Evolutionary conservation across 2,888 invertebrate species (phyloP).

Genomic region (Tipula helvola): DNA sequence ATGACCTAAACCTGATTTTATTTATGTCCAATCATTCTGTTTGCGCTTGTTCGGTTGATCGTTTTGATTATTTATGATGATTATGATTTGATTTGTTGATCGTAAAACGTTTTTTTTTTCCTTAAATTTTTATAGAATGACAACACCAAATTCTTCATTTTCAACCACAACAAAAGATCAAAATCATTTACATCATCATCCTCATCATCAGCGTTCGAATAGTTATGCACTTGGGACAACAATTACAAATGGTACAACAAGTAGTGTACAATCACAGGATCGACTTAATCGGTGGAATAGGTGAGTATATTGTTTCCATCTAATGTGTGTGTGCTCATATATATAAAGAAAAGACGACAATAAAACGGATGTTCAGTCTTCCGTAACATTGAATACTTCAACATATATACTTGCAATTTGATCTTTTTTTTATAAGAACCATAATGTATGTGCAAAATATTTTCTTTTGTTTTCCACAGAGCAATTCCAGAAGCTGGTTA

Average conservation of each 20-base stretch:
- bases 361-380: background rate
- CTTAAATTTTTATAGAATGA: background rate
- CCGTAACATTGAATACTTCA: background rate
- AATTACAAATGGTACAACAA: background rate
- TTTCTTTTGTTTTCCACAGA: conserved; percentile 13
- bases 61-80: background rate
- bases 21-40: background rate
- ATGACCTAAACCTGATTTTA: background rate
- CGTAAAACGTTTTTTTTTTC: background rate
- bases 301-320: background rate
- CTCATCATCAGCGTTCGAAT: background rate
- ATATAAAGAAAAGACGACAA: background rate
- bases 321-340: background rate
- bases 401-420: background rate
- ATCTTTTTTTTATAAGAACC: background rate
- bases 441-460: background rate
- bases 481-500: conserved; percentile 19
- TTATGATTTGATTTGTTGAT: background rate
- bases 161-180: background rate
- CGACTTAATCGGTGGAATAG: background rate
- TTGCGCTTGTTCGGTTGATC: background rate
- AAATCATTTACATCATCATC: background rate
- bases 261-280: background rate
- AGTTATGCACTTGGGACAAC: background rate
- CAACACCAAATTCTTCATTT: background rate